Evolutionary conservation across 2,888 invertebrate genomes (phyloP).

Genomic region (Limulus polyphemus): DNA sequence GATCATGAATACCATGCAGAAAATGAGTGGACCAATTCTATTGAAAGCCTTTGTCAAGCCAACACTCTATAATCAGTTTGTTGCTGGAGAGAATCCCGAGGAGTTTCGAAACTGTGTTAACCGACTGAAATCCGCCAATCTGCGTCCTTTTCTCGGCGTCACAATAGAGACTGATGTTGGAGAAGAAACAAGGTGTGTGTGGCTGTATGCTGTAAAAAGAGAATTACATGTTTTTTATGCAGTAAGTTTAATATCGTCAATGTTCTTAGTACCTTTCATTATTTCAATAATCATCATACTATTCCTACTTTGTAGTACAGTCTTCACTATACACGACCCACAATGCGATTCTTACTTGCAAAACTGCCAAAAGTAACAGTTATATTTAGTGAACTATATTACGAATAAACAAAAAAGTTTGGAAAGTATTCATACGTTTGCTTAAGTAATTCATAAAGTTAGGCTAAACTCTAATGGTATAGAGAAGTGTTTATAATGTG

Average conservation of each 20-base stretch:
- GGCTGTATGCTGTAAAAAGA: too few species aligned
- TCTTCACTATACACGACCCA: too few species aligned
- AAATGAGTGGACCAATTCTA: slow-evolving; percentile 30
- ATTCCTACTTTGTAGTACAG: too few species aligned
- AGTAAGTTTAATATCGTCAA: not conserved
- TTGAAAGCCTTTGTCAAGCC: slow-evolving; percentile 33
- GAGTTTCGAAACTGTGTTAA: slow-evolving; percentile 30
- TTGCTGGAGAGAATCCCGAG: slow-evolving; percentile 36
- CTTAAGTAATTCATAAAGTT: too few species aligned
- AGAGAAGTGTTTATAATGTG: too few species aligned
- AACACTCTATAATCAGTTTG: slow-evolving; percentile 41
- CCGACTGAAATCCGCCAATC: slow-evolving; percentile 30
- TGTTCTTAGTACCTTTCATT: not conserved
- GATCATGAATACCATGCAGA: slow-evolving; percentile 29
- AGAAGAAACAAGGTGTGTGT: slow-evolving; percentile 14
- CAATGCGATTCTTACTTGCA: too few species aligned
- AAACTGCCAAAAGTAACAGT: too few species aligned
- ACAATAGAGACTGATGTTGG: slow-evolving; percentile 37
- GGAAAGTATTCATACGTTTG: too few species aligned
- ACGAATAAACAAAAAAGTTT: too few species aligned
- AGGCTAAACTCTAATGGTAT: too few species aligned
- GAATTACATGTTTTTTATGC: not conserved
- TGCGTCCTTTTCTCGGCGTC: slow-evolving; percentile 37
- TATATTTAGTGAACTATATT: too few species aligned
- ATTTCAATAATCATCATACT: too few species aligned